Conservation (phyloP, 2,797 vertebrate genomes). For the Spondyliosoma cantharus region DNA sequence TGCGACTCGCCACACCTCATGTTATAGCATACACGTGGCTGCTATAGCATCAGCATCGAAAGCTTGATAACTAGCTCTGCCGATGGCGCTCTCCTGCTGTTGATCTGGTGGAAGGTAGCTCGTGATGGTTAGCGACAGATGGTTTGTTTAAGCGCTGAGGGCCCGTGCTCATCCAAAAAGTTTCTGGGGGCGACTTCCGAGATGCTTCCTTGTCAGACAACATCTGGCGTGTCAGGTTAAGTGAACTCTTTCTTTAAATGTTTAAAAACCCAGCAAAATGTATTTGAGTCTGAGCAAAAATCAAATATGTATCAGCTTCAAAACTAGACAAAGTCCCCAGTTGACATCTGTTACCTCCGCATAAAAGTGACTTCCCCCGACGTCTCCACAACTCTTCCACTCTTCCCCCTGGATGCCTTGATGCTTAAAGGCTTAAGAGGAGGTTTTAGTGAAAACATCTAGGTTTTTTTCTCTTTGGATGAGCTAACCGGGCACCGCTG, state of each 20-base stretch:
- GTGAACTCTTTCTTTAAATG: background rate
- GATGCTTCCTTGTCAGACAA: background rate
- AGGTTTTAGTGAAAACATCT: slow-evolving; percentile 58
- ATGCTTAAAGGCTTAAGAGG: slow-evolving; percentile 53
- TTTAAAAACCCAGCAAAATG: background rate
- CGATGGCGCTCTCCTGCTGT: too few species aligned
- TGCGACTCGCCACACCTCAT: too few species aligned
- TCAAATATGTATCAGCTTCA: background rate
- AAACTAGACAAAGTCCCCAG: background rate
- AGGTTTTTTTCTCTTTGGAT: slow-evolving; percentile 53
- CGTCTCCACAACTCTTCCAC: slow-evolving; percentile 17
- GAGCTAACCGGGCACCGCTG: slow-evolving; percentile 42
- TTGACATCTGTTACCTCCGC: slow-evolving; percentile 16
- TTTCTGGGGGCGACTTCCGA: too few species aligned
- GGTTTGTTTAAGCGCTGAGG: too few species aligned
- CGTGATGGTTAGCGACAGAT: too few species aligned
- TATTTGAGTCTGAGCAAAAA: background rate
- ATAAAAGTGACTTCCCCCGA: slow-evolving; percentile 22
- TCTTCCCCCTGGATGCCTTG: slow-evolving; percentile 37
- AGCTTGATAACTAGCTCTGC: too few species aligned
- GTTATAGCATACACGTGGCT: too few species aligned
- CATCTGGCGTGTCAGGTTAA: background rate
- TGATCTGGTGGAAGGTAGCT: too few species aligned
- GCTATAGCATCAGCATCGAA: too few species aligned
- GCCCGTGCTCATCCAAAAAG: too few species aligned